Evolutionary conservation across 2,797 vertebrate species (phyloP).

Genomic region (Tangara arthus): DNA sequence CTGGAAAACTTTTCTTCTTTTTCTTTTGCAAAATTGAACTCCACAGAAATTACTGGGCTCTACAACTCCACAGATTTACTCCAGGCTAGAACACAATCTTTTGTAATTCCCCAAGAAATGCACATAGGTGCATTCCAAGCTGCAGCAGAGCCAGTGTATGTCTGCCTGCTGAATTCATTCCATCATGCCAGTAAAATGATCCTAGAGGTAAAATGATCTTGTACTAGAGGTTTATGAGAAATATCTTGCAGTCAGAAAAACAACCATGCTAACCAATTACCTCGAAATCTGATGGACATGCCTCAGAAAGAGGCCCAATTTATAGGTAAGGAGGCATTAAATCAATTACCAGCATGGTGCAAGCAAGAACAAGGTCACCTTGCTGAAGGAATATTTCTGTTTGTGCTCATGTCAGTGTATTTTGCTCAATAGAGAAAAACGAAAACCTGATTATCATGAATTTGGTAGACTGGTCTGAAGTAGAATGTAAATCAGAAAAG

Average conservation of each 20-base stretch:
- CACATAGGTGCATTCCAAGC: background rate
- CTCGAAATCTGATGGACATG: background rate
- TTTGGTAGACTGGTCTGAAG: slow-evolving; percentile 43
- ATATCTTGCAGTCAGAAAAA: slow-evolving; percentile 11
- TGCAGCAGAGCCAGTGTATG: fast-evolving
- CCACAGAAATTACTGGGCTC: background rate
- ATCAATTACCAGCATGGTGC: slow-evolving; percentile 12
- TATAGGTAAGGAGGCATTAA: slow-evolving; percentile 40
- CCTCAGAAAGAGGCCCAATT: slow-evolving; percentile 15
- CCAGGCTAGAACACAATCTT: background rate
- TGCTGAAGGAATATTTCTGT: slow-evolving; percentile 52
- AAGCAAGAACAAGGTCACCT: slow-evolving; percentile 66
- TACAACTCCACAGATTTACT: background rate
- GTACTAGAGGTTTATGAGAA: background rate
- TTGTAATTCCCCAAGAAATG: background rate
- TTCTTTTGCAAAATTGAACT: background rate
- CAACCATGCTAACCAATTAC: background rate
- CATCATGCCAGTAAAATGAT: background rate
- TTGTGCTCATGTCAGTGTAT: slow-evolving; percentile 41
- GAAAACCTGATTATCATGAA: slow-evolving; percentile 57
- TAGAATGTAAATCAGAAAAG: slow-evolving; percentile 56
- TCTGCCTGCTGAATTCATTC: background rate
- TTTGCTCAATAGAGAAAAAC: slow-evolving; percentile 48
- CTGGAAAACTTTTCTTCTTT: background rate
- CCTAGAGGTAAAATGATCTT: background rate